These are phyloP conservation scores for Hirtodrosophila duncani DNA, from an alignment of 2,888 invertebrate genomes.

Conservation along the genomic window DNA sequence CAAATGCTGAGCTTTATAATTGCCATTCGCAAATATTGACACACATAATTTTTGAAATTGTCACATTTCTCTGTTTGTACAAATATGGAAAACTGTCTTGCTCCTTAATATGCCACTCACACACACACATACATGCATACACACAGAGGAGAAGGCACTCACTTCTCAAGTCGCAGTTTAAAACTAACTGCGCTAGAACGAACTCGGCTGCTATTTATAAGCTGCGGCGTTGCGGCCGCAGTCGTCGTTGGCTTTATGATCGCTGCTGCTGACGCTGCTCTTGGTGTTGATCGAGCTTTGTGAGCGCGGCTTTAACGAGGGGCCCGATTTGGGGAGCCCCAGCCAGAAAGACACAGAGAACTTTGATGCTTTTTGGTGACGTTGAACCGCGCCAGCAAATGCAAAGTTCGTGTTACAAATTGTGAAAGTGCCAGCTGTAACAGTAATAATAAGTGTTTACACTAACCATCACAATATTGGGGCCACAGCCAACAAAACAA, in stretches of 20 bases:
- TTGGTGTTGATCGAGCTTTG: constrained; percentile 13
- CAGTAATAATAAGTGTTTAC: constrained; percentile 39
- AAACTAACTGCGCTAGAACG: constrained; percentile 67
- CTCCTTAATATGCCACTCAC: constrained; percentile 21
- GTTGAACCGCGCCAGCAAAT: constrained; percentile 28
- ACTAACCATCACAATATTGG: constrained; percentile 37
- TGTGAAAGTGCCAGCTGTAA: constrained; percentile 51
- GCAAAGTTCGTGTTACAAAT: constrained; percentile 41
- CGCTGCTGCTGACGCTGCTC: constrained; percentile 4
- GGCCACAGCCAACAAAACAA: background rate
- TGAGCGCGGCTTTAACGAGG: constrained; percentile 8
- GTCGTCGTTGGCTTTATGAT: constrained; percentile 7
- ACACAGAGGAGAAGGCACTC: constrained; percentile 10
- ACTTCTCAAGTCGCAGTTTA: constrained; percentile 52
- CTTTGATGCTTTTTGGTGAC: constrained; percentile 13
- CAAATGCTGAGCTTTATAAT: too few relatives aligned
- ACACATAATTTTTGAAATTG: constrained; percentile 36
- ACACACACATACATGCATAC: constrained; percentile 16
- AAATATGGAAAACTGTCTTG: too few relatives aligned
- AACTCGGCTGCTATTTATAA: constrained; percentile 70
- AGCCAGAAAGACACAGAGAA: constrained; percentile 36
- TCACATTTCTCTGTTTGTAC: constrained; percentile 10
- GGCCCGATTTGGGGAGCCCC: constrained; percentile 20
- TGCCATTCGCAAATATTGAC: constrained; percentile 19
- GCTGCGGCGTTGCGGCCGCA: constrained; percentile 33